phyloP scores from a whole-genome alignment of 2,797 vertebrate species.

The Intellagama lesueurii region DNA sequence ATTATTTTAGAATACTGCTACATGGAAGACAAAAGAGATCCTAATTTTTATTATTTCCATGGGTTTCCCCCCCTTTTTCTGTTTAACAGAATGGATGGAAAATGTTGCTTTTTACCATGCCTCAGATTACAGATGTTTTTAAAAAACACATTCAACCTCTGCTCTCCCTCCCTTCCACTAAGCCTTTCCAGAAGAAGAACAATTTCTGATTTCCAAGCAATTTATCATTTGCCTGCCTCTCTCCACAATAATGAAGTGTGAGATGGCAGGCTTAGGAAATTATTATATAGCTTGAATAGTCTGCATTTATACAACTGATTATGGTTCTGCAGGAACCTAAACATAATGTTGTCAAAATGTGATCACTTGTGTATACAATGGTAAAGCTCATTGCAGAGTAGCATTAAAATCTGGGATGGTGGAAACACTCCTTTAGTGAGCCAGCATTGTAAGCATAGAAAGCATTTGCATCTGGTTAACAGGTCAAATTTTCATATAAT shows the following conservation, averaged over 20 bases:
- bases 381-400: neutral
- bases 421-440: neutral
- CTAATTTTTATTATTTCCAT: conserved; percentile 53
- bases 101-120: conserved; percentile 30
- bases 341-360: conserved; percentile 63
- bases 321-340: conserved; percentile 46
- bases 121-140: conserved; percentile 55
- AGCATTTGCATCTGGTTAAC: conserved; percentile 2
- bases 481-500: conserved; percentile 18
- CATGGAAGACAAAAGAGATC: conserved; percentile 43
- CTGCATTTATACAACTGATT: conserved; percentile 64
- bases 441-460: conserved; percentile 18
- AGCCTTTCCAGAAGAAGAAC: conserved; percentile 70
- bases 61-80: neutral
- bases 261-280: conserved; percentile 66
- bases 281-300: conserved; percentile 67
- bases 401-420: conserved; percentile 15
- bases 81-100: conserved; percentile 48
- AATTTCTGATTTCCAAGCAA: conserved; percentile 69
- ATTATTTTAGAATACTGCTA: conserved; percentile 51
- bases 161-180: conserved; percentile 44
- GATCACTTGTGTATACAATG: conserved; percentile 19
- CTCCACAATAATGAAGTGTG: conserved; percentile 53
- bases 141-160: conserved; percentile 59
- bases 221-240: conserved; percentile 71